Conservation (phyloP, 2,888 invertebrate species). For the Coremacera marginata region DNA sequence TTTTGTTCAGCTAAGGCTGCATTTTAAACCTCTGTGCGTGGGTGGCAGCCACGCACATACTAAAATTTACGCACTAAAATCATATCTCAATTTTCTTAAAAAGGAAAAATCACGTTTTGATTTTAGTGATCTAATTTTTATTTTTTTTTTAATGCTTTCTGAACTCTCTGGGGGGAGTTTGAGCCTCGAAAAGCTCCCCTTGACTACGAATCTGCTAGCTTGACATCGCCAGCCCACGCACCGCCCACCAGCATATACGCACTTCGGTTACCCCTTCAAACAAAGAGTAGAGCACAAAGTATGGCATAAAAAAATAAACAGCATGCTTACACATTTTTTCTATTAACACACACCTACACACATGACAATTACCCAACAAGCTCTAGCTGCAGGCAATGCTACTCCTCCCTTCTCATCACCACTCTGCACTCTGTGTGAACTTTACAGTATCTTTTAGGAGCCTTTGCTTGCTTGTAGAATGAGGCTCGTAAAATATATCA, state of each 20-base stretch:
- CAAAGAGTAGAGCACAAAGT: neutral
- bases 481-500: constrained; percentile 59
- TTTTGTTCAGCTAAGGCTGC: too few relatives aligned
- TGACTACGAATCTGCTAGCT: too few relatives aligned
- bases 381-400: neutral
- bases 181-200: too few relatives aligned
- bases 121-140: too few relatives aligned
- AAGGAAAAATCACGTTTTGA: too few relatives aligned
- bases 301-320: neutral
- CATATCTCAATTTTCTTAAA: too few relatives aligned
- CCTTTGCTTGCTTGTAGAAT: neutral
- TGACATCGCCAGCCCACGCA: neutral
- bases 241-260: neutral
- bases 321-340: neutral
- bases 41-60: too few relatives aligned
- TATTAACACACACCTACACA: neutral
- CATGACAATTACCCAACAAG: neutral
- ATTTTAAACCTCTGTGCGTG: too few relatives aligned
- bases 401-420: neutral
- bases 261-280: neutral
- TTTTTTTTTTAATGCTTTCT: too few relatives aligned
- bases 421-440: neutral
- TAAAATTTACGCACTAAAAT: too few relatives aligned
- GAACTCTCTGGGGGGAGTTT: too few relatives aligned
- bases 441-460: neutral